phyloP scores from a whole-genome alignment of 2,113 vertebrate species.

The Chlorocebus sabaeus region DNA sequence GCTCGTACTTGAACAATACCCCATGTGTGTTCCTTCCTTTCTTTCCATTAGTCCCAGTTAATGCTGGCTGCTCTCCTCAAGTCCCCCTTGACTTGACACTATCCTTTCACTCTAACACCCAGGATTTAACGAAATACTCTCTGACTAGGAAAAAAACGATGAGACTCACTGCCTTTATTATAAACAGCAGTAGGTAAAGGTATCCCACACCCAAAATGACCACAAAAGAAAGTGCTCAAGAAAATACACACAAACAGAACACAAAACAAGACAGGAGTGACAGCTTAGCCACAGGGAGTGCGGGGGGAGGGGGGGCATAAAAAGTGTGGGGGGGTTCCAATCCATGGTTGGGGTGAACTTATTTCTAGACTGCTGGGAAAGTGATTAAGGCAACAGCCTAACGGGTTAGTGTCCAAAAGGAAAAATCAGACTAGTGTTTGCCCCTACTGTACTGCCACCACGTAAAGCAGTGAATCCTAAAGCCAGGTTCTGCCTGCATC shows the following conservation, averaged over 20 bases:
- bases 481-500: not conserved
- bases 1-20: not conserved
- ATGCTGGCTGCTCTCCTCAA: not conserved
- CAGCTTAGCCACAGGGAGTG: not conserved
- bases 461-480: not conserved
- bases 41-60: not conserved
- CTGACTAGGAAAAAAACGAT: not conserved
- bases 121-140: not conserved
- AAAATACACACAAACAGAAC: not conserved
- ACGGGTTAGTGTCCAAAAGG: not conserved
- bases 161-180: not conserved
- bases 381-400: not conserved
- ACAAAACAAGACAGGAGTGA: not conserved
- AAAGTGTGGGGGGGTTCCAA: not conserved
- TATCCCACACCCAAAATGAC: not conserved
- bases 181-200: not conserved
- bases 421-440: not conserved
- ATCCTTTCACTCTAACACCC: not conserved
- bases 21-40: not conserved
- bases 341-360: not conserved
- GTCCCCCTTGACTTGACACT: not conserved
- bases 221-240: not conserved
- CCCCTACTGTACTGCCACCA: not conserved
- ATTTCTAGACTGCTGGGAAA: not conserved
- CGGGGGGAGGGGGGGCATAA: accelerated